phyloP scores from a whole-genome alignment of 2,797 vertebrate genomes.

The Poecilia velifera region DNA sequence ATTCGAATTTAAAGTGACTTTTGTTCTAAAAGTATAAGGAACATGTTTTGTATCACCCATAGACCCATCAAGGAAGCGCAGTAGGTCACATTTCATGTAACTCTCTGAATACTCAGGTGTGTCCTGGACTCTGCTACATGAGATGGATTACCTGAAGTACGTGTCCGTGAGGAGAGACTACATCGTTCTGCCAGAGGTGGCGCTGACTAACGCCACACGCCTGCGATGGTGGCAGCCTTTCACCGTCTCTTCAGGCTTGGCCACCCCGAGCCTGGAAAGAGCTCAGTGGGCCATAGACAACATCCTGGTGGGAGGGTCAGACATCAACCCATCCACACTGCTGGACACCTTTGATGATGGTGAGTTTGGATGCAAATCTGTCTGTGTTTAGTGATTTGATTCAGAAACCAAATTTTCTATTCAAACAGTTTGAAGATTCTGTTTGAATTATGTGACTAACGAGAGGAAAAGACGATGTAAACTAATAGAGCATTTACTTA shows the following conservation, averaged over 20 bases:
- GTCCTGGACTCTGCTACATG: constrained; percentile 94
- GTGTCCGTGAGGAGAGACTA: constrained; percentile 94
- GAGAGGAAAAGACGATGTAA: too few relatives aligned
- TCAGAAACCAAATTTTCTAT: too few relatives aligned
- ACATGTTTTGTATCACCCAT: not conserved
- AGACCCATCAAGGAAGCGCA: too few relatives aligned
- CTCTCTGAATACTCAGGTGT: constrained; percentile 81
- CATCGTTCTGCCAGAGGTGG: constrained; percentile 90
- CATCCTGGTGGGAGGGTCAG: constrained; percentile 94
- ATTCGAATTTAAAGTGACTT: too few relatives aligned
- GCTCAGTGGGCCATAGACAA: constrained; percentile 98
- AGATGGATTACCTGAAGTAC: constrained; percentile 99
- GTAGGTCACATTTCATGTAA: not conserved
- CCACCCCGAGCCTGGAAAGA: constrained; percentile 87
- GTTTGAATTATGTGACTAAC: too few relatives aligned
- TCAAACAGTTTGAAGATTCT: too few relatives aligned
- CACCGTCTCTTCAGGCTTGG: constrained; percentile 87
- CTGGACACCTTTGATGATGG: constrained; percentile 97
- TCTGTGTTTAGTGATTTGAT: too few relatives aligned
- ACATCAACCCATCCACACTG: constrained; percentile 96
- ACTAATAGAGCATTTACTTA: too few relatives aligned
- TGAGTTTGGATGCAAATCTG: constrained; percentile 55
- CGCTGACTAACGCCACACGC: constrained; percentile 93
- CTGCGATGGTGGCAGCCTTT: constrained; percentile 99
- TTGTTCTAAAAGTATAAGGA: too few relatives aligned